Base-by-base conservation (phyloP, 2,113 vertebrate species). In the Psettodes erumei region DNA sequence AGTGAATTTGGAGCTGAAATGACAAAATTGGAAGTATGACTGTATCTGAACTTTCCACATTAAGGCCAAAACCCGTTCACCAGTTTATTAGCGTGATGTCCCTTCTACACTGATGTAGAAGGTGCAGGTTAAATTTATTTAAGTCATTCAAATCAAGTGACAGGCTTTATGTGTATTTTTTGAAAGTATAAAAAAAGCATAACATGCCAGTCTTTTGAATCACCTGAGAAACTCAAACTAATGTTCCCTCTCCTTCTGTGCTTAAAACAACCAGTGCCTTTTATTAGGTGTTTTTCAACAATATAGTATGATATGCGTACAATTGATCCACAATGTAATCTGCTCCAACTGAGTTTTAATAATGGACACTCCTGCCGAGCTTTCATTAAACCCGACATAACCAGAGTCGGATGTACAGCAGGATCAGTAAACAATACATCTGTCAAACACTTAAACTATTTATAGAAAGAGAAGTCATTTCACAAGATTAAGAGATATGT, bases 1-100 rank as follows among this genome's bases (percentile, higher is more conserved):
- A 66, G 56, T 71, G 82, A 62, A 81, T 89, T 67, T 70, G 54
- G 40, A 86, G 90, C 90, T 90, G 84, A 89, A 89, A 68, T n/a
- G 79, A 80, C 86, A 84, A 54, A 86, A 58, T 69, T 60, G 66
- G 25, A 86, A 82, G 63, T 82, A 15, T 18, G 53, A 69, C 64
- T 54, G 56, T 27, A n/a, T 54, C 42, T 62, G 73, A 85, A 86
- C 80, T 89, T 87, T 82, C 7, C 38, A 13, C 23, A 19, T 19
- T 74, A 73, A 45, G 23, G 75, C 42, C 3, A 23, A 75, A 83
- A 48, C 21, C 18, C 18, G 40, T 75, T 77, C 23, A 38, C 6
- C 30, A 53, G 25, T 23, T 42, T 15, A 38, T 4, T 16, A 11
- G n/a, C 12, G 6, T n/a, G n/a, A n/a, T n/a, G n/a, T n/a, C n/a